A percentile compares a stretch with the other conserved stretches of the same genome.
Evolutionary conservation across 2,888 invertebrate species (phyloP).

Genomic region (Drosophila hamatofila): DNA sequence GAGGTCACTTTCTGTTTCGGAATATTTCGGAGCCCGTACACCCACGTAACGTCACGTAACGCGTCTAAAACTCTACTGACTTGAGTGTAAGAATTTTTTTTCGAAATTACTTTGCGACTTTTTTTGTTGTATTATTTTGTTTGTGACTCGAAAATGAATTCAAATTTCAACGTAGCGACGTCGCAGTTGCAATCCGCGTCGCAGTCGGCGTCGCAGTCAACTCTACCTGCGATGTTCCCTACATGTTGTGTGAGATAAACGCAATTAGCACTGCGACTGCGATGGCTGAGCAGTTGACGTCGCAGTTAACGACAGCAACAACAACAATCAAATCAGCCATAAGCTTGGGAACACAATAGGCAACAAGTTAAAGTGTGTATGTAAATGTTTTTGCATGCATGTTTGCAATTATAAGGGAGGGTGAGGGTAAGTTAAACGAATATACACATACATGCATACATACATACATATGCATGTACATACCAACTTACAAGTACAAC

Average conservation of each 20-base stretch:
- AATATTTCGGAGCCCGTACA: conserved; percentile 43
- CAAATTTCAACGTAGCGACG: conserved; percentile 74
- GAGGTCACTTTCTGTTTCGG: conserved; percentile 27
- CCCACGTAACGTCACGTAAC: conserved; percentile 77
- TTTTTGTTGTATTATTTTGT: conserved; percentile 47
- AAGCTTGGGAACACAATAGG: conserved; percentile 67
- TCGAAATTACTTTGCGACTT: conserved; percentile 71
- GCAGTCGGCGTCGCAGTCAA: conserved; percentile 44
- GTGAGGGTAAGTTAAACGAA: conserved; percentile 54
- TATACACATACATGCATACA: conserved; percentile 1
- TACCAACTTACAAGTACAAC: conserved; percentile 6
- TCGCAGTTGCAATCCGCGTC: conserved; percentile 39
- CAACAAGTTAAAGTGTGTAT: conserved; percentile 30
- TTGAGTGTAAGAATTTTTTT: conserved; percentile 81
- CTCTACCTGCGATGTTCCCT: conserved; percentile 47
- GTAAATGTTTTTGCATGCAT: conserved; percentile 73
- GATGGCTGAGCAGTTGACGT: conserved; percentile 47
- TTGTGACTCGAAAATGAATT: conserved; percentile 76
- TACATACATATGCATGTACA: conserved; percentile 4
- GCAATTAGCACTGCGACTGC: conserved; percentile 72
- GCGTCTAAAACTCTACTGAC: conserved; percentile 83
- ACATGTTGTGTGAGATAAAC: conserved; percentile 79
- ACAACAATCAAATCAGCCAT: conserved; percentile 52
- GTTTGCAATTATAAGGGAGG: conserved; percentile 79
- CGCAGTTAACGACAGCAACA: conserved; percentile 41